Conservation (phyloP, 2,797 vertebrate species). For the Chanos chanos region DNA sequence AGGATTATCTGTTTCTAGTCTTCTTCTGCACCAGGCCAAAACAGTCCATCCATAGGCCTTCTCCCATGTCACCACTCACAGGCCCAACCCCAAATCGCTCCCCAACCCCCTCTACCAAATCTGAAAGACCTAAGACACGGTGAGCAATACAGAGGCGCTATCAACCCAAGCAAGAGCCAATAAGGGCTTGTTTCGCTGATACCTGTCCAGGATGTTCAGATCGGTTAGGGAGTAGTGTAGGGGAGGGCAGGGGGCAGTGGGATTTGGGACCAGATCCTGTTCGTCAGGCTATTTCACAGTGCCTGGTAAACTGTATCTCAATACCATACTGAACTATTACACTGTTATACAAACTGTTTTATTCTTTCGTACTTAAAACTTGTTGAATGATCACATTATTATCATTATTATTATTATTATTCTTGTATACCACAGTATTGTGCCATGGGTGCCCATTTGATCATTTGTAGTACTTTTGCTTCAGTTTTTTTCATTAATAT, state of each 20-base stretch:
- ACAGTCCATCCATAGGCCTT: slow-evolving; percentile 41
- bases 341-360: slow-evolving; percentile 3
- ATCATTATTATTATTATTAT: neutral
- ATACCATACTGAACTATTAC: neutral
- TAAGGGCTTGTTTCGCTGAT: too few species aligned
- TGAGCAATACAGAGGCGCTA: too few species aligned
- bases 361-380: slow-evolving; percentile 23
- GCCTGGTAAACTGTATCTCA: slow-evolving; percentile 47
- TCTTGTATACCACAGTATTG: slow-evolving; percentile 7
- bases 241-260: too few species aligned
- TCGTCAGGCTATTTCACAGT: slow-evolving; percentile 10
- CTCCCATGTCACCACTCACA: too few species aligned
- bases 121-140: too few species aligned
- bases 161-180: too few species aligned
- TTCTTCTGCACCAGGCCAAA: slow-evolving; percentile 32
- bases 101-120: too few species aligned
- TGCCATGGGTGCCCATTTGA: neutral
- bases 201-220: too few species aligned
- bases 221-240: too few species aligned
- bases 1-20: slow-evolving; percentile 35
- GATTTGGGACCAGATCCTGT: slow-evolving; percentile 15
- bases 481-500: slow-evolving; percentile 11
- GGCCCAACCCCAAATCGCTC: too few species aligned
- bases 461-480: slow-evolving; percentile 10
- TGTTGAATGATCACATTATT: neutral